Base-by-base conservation (phyloP, 2,888 invertebrate genomes). In the Meteorus cinctellus region DNA sequence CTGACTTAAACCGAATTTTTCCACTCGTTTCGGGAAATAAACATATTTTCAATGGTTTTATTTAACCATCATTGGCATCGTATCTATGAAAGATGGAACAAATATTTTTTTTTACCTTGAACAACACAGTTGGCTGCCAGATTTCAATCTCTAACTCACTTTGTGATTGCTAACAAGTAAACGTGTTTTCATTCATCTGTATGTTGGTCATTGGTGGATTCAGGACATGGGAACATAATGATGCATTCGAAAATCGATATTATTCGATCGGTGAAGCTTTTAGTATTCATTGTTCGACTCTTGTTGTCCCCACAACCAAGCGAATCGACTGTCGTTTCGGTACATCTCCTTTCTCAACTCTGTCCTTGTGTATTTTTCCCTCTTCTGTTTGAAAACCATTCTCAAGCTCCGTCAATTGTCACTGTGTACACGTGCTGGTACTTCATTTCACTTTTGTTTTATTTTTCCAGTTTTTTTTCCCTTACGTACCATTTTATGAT, bases 1-100 rank as follows among this genome's bases (percentile, higher is more conserved):
- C 60, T 72, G 48, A 72, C 72, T n/a, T 45, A 72, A 29, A 63
- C 48, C 24, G 4, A 24, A 4, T 34, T 41, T 71, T 16, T 71
- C 62, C 31, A 36, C 19, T 70, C 8, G 16, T 14, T 70, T 34
- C 19, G 34, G 19, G 12, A 59, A 4, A 12, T n/a, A 6, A 63
- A 5, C 2, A n/a, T 24, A 59, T 59, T 62, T 62, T 62, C 29
- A 5, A 55, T 29, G 0, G 2, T 27, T 60, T 29, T 19, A 19
- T 8, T 0, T 6, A 24, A 4, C 1, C n/a, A 55, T 55, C 24
- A 8, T n/a, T 8, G 2, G 8, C 19, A 8, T n/a, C 16, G 4
- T 19, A 55, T 55, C 0, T 55, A 55, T 55, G 10, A 45, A 2
- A 14, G 4, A 48, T 16, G 6, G n/a, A 48, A 1, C 5, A 19